These are phyloP conservation scores for Nomia melanderi DNA, from an alignment of 1,140 invertebrate species.

Conservation along the genomic window DNA sequence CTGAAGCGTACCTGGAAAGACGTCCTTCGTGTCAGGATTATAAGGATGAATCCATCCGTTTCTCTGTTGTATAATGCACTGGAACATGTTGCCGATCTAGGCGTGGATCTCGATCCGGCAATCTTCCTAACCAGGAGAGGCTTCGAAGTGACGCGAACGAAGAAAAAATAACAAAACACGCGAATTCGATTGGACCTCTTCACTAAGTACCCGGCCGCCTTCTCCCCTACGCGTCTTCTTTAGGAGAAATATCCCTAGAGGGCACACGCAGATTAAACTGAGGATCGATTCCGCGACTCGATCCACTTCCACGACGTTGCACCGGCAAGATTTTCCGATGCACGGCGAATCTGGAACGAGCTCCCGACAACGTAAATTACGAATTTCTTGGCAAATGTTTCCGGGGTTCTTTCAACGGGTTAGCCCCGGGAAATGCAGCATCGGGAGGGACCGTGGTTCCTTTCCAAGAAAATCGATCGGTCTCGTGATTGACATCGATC, in stretches of 20 bases:
- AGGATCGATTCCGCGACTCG: background rate
- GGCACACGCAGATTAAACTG: background rate
- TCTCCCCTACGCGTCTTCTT: background rate
- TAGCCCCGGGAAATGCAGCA: background rate
- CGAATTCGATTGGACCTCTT: no score
- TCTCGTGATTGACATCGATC: constrained; percentile 4
- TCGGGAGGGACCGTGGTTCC: background rate
- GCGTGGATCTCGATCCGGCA: constrained; percentile 17
- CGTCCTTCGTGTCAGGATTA: constrained; percentile 87
- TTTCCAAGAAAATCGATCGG: background rate
- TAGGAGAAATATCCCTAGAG: constrained; percentile 19
- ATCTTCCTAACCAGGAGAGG: constrained; percentile 5
- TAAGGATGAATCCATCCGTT: constrained; percentile 88
- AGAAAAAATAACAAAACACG: background rate
- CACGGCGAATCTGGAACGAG: background rate
- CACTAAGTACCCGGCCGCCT: constrained; percentile 13
- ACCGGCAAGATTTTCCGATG: background rate
- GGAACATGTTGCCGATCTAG: constrained; percentile 84
- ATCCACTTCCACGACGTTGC: background rate
- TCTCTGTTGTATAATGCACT: constrained; percentile 90
- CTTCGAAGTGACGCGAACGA: background rate
- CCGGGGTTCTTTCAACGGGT: background rate
- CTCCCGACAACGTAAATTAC: background rate
- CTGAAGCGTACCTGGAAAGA: constrained; percentile 86
- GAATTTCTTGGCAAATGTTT: background rate